phyloP scores from a whole-genome alignment of 2,113 vertebrate genomes.

The Cheirogaleus medius region DNA sequence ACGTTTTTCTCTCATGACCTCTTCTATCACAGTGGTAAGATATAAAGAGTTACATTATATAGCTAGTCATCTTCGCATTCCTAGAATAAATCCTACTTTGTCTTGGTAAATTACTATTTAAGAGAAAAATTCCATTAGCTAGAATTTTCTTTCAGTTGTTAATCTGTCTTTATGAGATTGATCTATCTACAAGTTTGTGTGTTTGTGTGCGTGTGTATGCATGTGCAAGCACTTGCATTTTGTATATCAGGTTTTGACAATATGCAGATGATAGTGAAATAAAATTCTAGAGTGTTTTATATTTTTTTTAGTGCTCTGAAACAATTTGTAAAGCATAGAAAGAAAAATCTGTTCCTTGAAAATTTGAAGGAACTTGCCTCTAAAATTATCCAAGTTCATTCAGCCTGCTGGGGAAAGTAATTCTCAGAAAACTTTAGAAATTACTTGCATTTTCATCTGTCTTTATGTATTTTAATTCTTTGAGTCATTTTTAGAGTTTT shows the following conservation, averaged over 20 bases:
- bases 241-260: not conserved
- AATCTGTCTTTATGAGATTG: not conserved
- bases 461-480: slow-evolving; percentile 42
- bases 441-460: not conserved
- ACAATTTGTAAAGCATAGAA: not conserved
- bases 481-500: not conserved
- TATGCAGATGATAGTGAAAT: not conserved
- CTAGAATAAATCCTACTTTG: not conserved
- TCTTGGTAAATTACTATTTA: slow-evolving; percentile 11
- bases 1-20: not conserved
- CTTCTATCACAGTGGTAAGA: not conserved
- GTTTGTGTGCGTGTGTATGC: not conserved
- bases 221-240: too few species aligned
- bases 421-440: slow-evolving; percentile 47
- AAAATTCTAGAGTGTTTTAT: slow-evolving; percentile 4
- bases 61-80: not conserved
- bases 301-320: slow-evolving; percentile 7
- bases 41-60: not conserved
- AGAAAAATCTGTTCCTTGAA: not conserved
- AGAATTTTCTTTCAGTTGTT: slow-evolving; percentile 8
- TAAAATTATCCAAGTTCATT: slow-evolving; percentile 39
- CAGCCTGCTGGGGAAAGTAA: not conserved
- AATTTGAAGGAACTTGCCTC: not conserved
- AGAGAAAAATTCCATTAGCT: not conserved
- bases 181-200: not conserved